Conservation (phyloP, 1,140 invertebrate species). For the Brachionus asplanchnoidis region DNA sequence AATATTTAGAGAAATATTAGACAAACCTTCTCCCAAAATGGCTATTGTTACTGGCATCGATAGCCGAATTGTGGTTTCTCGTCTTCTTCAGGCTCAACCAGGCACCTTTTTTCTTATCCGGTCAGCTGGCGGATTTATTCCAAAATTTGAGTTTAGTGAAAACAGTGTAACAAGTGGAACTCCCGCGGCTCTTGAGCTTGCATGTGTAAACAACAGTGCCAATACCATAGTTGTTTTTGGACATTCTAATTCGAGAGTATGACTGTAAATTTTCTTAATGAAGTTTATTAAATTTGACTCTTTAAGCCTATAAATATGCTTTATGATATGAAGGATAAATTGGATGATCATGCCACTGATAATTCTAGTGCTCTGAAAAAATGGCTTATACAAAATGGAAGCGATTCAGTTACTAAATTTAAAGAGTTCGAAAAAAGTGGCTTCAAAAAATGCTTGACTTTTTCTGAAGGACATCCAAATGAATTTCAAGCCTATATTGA, state of each 20-base stretch:
- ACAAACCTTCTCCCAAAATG: conserved; percentile 71
- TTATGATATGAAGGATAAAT: conserved; percentile 71
- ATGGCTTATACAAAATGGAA: conserved; percentile 82
- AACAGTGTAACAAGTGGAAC: conserved; percentile 67
- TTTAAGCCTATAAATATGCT: conserved; percentile 80
- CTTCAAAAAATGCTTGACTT: conserved; percentile 65
- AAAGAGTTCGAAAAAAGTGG: conserved; percentile 65
- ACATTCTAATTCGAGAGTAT: conserved; percentile 86
- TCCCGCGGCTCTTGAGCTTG: conserved; percentile 85
- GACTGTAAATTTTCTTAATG: neutral
- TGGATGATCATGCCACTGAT: conserved; percentile 61
- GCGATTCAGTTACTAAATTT: conserved; percentile 74
- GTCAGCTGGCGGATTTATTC: conserved; percentile 70
- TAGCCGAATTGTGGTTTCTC: conserved; percentile 86
- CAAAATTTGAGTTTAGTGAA: conserved; percentile 46
- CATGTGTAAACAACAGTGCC: conserved; percentile 85
- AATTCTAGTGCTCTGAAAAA: conserved; percentile 71
- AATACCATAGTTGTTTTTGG: conserved; percentile 89
- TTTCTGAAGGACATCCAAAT: conserved; percentile 76
- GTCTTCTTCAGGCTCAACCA: conserved; percentile 87
- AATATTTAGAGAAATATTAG: conserved; percentile 24
- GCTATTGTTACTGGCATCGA: conserved; percentile 97
- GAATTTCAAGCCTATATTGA: conserved; percentile 90
- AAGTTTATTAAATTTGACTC: neutral
- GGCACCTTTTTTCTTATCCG: conserved; percentile 94